Conservation (phyloP, 2,113 vertebrate genomes). For the Sander lucioperca region DNA sequence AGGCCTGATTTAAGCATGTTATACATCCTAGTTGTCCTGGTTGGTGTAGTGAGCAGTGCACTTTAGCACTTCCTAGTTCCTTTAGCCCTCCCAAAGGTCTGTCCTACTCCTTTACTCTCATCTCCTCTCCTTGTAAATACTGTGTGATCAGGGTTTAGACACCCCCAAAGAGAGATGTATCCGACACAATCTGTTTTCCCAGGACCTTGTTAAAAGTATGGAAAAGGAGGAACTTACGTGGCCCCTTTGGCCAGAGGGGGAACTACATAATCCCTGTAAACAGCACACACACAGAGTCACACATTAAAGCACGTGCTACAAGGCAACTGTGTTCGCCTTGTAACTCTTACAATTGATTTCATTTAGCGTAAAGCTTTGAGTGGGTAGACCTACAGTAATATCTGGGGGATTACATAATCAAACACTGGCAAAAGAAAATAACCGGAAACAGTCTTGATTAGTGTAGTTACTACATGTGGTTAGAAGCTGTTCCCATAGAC, state of each 20-base stretch:
- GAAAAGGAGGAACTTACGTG: neutral
- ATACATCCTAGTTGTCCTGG: neutral
- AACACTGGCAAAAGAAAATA: conserved; percentile 28
- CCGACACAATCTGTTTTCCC: conserved; percentile 44
- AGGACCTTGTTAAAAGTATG: conserved; percentile 1
- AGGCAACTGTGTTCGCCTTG: conserved; percentile 2
- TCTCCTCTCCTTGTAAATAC: conserved; percentile 27
- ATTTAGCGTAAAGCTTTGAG: conserved; percentile 37
- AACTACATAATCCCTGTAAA: neutral
- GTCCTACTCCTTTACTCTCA: conserved; percentile 16
- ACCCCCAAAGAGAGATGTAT: conserved; percentile 6
- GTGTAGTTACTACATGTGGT: neutral
- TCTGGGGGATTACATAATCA: conserved; percentile 44
- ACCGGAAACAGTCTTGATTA: conserved; percentile 25
- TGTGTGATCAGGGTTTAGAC: conserved; percentile 19
- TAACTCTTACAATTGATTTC: conserved; percentile 22
- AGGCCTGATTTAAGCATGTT: neutral
- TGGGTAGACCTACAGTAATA: conserved; percentile 32
- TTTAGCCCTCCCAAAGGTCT: conserved; percentile 4
- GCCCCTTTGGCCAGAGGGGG: conserved; percentile 9
- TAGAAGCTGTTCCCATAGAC: conserved; percentile 17
- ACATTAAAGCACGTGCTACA: conserved; percentile 13
- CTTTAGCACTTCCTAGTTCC: neutral
- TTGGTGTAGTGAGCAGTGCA: conserved; percentile 22
- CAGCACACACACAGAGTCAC: neutral